Conservation (phyloP, 2,888 invertebrate species). For the Drosophila mimica region DNA sequence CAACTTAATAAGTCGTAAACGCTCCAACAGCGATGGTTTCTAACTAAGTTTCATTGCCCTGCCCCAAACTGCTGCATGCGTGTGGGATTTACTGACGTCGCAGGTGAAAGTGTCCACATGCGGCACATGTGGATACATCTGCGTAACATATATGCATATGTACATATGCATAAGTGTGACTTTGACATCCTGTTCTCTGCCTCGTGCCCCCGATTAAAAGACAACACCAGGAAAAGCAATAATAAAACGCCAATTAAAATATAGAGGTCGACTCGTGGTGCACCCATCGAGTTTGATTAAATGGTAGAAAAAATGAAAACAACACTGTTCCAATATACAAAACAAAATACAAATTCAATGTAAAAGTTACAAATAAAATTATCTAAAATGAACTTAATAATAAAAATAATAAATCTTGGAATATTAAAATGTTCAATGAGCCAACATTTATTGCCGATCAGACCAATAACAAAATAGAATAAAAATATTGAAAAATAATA, state of each 20-base stretch:
- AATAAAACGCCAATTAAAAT: constrained; percentile 43
- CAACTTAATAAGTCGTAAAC: constrained; percentile 83
- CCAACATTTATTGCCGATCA: not conserved
- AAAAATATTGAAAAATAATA: not conserved
- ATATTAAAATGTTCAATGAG: not conserved
- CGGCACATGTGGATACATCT: constrained; percentile 8
- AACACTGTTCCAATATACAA: not conserved
- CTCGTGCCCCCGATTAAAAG: constrained; percentile 43
- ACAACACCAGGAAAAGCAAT: constrained; percentile 47
- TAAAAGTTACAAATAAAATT: not conserved
- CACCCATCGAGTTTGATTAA: not conserved
- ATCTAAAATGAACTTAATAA: not conserved
- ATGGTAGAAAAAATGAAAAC: not conserved
- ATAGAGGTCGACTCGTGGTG: constrained; percentile 5
- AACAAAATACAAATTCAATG: not conserved
- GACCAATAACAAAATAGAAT: not conserved
- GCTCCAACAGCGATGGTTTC: constrained; percentile 47
- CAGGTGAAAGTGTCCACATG: constrained; percentile 63
- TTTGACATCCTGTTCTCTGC: constrained; percentile 14
- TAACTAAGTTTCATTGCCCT: constrained; percentile 68
- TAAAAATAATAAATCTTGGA: not conserved
- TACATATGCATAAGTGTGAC: constrained; percentile 22
- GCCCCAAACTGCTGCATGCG: constrained; percentile 22
- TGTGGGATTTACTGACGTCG: constrained; percentile 56
- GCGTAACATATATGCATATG: constrained; percentile 10